A percentile compares a stretch with the other conserved stretches of the same genome.
Evolutionary conservation across 1,140 invertebrate species (phyloP).

Genomic region (Phenacoccus solenopsis): DNA sequence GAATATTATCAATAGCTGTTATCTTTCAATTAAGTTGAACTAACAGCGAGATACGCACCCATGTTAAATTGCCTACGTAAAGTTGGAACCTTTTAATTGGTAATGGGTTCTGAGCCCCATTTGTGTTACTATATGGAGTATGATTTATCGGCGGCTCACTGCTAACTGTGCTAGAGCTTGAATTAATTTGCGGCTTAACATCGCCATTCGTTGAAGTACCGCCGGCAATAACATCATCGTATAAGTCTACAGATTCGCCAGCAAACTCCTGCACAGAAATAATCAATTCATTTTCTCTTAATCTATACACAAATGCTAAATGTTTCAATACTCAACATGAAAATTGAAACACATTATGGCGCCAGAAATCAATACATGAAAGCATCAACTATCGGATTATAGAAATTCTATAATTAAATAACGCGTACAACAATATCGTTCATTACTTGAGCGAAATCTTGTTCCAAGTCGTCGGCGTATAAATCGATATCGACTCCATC

Average conservation of each 20-base stretch:
- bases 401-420: background rate
- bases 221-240: constrained; percentile 82
- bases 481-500: constrained; percentile 92
- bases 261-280: constrained; percentile 57
- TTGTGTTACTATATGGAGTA: constrained; percentile 12
- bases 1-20: background rate
- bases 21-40: background rate
- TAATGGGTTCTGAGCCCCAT: constrained; percentile 42
- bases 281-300: too few relatives aligned
- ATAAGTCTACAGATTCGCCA: constrained; percentile 81
- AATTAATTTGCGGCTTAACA: constrained; percentile 21
- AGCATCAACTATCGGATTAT: too few relatives aligned
- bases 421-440: too few relatives aligned
- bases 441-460: constrained; percentile 78
- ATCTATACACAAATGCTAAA: background rate
- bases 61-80: constrained; percentile 90
- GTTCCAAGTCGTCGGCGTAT: constrained; percentile 90
- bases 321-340: background rate
- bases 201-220: constrained; percentile 36
- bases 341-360: constrained; percentile 13
- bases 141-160: constrained; percentile 20
- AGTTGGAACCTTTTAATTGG: constrained; percentile 65
- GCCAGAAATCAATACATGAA: constrained; percentile 19
- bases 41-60: constrained; percentile 42
- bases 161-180: constrained; percentile 32